A percentile compares a stretch with the other conserved stretches of the same genome.
phyloP scores from a whole-genome alignment of 2,113 vertebrate genomes.

The Sporophila hypoxantha region DNA sequence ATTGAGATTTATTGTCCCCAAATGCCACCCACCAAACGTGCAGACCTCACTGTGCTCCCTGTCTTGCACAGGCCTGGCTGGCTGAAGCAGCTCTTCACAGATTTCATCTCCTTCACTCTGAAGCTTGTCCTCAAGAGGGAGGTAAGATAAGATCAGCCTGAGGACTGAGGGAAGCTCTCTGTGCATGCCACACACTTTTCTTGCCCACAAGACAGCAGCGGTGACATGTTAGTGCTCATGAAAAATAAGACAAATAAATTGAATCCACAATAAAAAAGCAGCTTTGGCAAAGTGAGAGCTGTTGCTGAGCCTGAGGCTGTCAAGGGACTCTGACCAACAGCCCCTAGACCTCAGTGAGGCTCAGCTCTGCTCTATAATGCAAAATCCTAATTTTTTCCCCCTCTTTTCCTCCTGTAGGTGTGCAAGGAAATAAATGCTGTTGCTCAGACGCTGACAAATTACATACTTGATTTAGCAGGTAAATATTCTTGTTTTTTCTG shows the following conservation, averaged over 20 bases:
- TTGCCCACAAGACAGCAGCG: neutral
- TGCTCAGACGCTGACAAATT: slow-evolving; percentile 76
- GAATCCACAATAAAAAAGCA: neutral
- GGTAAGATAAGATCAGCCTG: slow-evolving; percentile 72
- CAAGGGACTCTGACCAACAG: neutral
- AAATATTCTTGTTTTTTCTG: neutral
- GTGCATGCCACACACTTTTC: neutral
- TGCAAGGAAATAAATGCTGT: slow-evolving; percentile 84
- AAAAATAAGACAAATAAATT: neutral
- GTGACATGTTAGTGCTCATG: neutral
- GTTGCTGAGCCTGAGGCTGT: neutral
- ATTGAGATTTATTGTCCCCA: neutral
- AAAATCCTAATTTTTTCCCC: neutral
- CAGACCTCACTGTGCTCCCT: neutral
- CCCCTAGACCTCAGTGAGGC: neutral
- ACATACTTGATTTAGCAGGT: slow-evolving; percentile 79
- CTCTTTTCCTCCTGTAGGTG: slow-evolving; percentile 65
- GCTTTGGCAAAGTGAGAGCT: neutral
- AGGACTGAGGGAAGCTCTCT: neutral
- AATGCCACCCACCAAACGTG: accelerated
- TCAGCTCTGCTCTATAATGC: neutral
- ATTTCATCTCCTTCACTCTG: slow-evolving; percentile 85
- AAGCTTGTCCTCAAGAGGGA: slow-evolving; percentile 82
- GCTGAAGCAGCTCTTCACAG: slow-evolving; percentile 81
- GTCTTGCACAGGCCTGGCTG: slow-evolving; percentile 75